Conservation (phyloP, 2,113 vertebrate species). For the Mormyrus lacerda region DNA sequence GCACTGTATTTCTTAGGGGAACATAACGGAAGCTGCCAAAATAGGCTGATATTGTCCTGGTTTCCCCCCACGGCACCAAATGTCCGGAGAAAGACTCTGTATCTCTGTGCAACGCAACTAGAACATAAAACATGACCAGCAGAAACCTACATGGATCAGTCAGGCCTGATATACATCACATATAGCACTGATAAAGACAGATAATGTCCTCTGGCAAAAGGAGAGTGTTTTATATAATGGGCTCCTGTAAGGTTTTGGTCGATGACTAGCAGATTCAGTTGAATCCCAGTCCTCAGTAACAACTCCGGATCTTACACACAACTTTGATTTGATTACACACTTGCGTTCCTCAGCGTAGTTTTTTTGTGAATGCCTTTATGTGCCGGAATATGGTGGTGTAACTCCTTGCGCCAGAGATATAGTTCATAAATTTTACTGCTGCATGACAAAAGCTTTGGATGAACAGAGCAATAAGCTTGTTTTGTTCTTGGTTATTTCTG, state of each 20-base stretch:
- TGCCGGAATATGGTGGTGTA: neutral
- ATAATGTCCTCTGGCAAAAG: neutral
- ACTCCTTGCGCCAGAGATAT: neutral
- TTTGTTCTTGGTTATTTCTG: neutral
- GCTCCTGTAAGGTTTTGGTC: neutral
- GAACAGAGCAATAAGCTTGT: neutral
- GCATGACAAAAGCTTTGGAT: neutral
- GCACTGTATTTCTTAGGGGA: constrained; percentile 1
- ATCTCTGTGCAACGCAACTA: neutral
- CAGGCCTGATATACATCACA: neutral
- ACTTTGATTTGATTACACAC: neutral
- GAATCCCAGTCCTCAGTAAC: neutral
- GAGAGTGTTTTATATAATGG: neutral
- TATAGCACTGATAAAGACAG: neutral
- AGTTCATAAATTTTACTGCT: neutral
- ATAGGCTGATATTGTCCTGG: neutral
- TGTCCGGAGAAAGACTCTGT: neutral
- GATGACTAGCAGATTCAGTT: neutral
- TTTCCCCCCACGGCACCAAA: neutral
- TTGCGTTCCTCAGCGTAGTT: neutral
- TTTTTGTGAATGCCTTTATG: neutral
- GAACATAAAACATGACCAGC: neutral
- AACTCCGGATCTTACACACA: neutral
- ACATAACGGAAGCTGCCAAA: neutral
- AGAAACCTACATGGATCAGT: neutral